Percentiles rank a stretch among this genome's conserved stretches.
These are phyloP conservation scores for Ammospiza nelsoni DNA, from an alignment of 2,113 vertebrate species.

Conservation along the genomic window DNA sequence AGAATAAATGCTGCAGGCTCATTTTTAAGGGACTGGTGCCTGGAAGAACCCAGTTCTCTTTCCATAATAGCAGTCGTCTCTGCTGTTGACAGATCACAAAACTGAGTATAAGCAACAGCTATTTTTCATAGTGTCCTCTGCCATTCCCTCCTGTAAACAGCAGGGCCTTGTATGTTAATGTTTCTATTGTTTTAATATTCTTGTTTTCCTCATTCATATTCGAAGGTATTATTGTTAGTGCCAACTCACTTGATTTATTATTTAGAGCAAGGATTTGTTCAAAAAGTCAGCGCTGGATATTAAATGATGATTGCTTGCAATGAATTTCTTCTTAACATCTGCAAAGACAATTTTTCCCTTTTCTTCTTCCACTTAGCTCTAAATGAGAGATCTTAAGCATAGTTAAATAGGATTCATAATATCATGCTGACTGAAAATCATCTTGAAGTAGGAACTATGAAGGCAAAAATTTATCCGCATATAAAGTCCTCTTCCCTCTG, in stretches of 20 bases:
- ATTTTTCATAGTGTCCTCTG: slow-evolving; percentile 55
- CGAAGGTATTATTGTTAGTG: slow-evolving; percentile 78
- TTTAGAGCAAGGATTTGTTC: slow-evolving; percentile 82
- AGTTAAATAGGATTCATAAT: slow-evolving; percentile 77
- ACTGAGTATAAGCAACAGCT: slow-evolving; percentile 13
- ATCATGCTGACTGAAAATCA: slow-evolving; percentile 65
- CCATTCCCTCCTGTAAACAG: slow-evolving; percentile 36
- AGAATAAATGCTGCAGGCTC: background rate
- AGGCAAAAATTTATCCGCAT: slow-evolving; percentile 42
- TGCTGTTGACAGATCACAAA: background rate
- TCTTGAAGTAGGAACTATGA: slow-evolving; percentile 63
- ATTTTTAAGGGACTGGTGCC: background rate
- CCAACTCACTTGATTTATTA: slow-evolving; percentile 83
- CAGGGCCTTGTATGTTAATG: slow-evolving; percentile 74
- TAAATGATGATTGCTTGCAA: slow-evolving; percentile 82
- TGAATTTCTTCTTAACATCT: slow-evolving; percentile 83
- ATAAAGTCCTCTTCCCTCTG: background rate
- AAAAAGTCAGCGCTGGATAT: slow-evolving; percentile 79
- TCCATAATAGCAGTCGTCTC: background rate
- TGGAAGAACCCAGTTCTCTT: background rate
- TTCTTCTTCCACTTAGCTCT: slow-evolving; percentile 80
- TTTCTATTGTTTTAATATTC: slow-evolving; percentile 82
- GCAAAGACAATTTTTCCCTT: slow-evolving; percentile 83
- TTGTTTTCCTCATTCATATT: slow-evolving; percentile 83
- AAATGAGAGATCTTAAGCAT: slow-evolving; percentile 80